Evolutionary conservation across 2,888 invertebrate species (phyloP).

Genomic region (Trissonchulus latispiculum): DNA sequence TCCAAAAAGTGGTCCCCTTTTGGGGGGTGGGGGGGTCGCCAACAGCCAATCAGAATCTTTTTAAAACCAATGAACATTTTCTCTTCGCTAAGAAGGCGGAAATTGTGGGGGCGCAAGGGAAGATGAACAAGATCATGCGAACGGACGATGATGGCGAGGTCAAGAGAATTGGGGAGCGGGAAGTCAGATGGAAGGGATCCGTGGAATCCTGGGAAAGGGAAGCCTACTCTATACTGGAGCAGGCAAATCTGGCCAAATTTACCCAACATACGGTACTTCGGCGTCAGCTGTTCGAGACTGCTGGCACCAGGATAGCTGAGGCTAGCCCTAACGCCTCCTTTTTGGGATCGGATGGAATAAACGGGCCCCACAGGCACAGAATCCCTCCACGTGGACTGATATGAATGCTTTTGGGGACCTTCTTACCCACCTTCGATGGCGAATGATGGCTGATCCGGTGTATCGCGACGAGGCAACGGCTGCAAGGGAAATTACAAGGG

Average conservation of each 20-base stretch:
- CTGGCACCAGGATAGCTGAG: constrained; percentile 2
- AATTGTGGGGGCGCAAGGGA: too few relatives aligned
- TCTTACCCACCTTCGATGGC: too few relatives aligned
- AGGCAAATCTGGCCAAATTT: background rate
- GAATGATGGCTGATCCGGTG: too few relatives aligned
- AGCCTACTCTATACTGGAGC: background rate
- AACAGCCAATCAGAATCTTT: too few relatives aligned
- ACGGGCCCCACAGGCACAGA: background rate
- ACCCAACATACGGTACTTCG: background rate
- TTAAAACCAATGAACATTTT: constrained; percentile 11
- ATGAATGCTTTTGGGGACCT: too few relatives aligned
- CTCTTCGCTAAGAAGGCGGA: constrained; percentile 11
- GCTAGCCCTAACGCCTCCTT: background rate
- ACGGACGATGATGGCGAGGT: background rate
- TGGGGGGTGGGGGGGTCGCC: too few relatives aligned
- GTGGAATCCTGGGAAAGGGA: background rate
- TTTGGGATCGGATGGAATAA: background rate
- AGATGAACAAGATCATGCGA: background rate
- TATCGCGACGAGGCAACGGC: too few relatives aligned
- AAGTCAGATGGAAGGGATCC: background rate
- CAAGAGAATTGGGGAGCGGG: constrained; percentile 1
- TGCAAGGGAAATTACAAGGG: too few relatives aligned
- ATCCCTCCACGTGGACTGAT: too few relatives aligned
- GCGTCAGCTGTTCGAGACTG: background rate
- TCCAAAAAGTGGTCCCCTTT: too few relatives aligned